Percentiles rank a stretch among this genome's conserved stretches.
Conservation (phyloP, 64 coral and sea anemone species). For the Porites australiensis region DNA sequence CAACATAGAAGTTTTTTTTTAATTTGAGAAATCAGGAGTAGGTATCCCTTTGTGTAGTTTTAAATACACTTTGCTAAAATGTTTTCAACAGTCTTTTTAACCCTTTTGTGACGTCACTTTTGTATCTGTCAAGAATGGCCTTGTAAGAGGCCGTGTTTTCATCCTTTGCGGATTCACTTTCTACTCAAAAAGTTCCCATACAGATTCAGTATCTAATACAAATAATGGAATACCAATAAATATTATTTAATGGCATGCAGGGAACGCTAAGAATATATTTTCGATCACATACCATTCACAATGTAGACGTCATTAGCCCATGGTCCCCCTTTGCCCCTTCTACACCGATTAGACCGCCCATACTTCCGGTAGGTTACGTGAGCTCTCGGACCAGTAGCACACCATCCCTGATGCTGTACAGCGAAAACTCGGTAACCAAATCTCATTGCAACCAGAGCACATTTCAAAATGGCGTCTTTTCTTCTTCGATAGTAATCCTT, state of each 20-base stretch:
- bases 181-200: too few species aligned
- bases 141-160: too few species aligned
- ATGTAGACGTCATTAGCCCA: slow-evolving; percentile 70
- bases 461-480: slow-evolving; percentile 50
- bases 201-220: too few species aligned
- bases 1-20: neutral
- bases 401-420: slow-evolving; percentile 61
- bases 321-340: slow-evolving; percentile 39
- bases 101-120: too few species aligned
- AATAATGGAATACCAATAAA: too few species aligned
- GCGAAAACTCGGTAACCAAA: slow-evolving; percentile 45
- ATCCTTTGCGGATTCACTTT: too few species aligned
- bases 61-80: too few species aligned
- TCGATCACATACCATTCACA: neutral
- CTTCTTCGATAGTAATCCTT: slow-evolving; percentile 10
- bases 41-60: too few species aligned
- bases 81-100: too few species aligned
- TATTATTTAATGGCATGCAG: too few species aligned
- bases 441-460: slow-evolving; percentile 22
- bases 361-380: slow-evolving; percentile 43
- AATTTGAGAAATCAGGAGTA: neutral
- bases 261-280: too few species aligned
- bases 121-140: too few species aligned
- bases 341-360: slow-evolving; percentile 48
- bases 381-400: slow-evolving; percentile 37